These are phyloP conservation scores for Dynastes grantii DNA, from an alignment of 2,888 invertebrate species.

Conservation along the genomic window DNA sequence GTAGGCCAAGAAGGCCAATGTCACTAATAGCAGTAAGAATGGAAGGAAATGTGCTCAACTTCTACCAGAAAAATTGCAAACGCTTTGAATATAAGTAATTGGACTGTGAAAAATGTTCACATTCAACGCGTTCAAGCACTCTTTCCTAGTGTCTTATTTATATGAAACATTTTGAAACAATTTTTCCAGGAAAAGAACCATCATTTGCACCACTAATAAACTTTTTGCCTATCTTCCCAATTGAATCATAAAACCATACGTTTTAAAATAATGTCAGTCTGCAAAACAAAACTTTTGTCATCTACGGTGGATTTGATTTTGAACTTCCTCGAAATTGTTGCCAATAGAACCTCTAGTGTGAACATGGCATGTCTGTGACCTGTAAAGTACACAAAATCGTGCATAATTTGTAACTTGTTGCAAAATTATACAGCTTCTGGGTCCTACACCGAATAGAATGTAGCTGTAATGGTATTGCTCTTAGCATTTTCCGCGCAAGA, in stretches of 20 bases:
- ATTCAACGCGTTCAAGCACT: too few relatives aligned
- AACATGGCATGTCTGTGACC: conserved; percentile 87
- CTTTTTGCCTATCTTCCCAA: conserved; percentile 56
- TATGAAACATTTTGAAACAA: too few relatives aligned
- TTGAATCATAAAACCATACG: conserved; percentile 79
- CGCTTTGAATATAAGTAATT: too few relatives aligned
- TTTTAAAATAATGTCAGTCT: conserved; percentile 85
- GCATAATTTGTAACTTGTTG: neutral
- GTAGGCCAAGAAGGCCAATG: too few relatives aligned
- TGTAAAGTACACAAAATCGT: conserved; percentile 60
- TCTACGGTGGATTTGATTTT: conserved; percentile 79
- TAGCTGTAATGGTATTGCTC: conserved; percentile 87
- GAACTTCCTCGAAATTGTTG: conserved; percentile 83
- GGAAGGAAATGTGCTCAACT: too few relatives aligned
- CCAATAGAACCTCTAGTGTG: conserved; percentile 83
- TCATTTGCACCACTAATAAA: neutral
- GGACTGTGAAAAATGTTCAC: too few relatives aligned
- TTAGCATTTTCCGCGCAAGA: conserved; percentile 84
- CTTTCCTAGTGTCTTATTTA: too few relatives aligned
- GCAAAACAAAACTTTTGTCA: conserved; percentile 81
- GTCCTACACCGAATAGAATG: conserved; percentile 88
- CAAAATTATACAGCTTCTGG: conserved; percentile 81
- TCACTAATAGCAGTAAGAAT: too few relatives aligned
- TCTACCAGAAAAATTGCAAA: too few relatives aligned
- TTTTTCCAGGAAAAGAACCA: too few relatives aligned